These are phyloP conservation scores for Drosophila prostipennis DNA, from an alignment of 2,888 invertebrate genomes.

Conservation along the genomic window DNA sequence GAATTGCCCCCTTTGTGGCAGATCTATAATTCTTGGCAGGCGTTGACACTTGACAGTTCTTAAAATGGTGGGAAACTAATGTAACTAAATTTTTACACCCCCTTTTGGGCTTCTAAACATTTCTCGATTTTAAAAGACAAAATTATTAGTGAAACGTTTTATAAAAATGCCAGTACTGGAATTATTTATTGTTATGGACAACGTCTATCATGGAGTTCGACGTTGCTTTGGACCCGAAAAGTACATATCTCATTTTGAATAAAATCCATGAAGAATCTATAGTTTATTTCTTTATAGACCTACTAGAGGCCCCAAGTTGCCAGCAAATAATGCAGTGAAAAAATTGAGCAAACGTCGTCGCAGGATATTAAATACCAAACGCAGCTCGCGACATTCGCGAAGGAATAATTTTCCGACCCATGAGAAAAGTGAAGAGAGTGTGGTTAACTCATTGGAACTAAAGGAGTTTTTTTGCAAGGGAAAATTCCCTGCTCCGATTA, in stretches of 20 bases:
- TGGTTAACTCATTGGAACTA: not conserved
- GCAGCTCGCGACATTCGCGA: not conserved
- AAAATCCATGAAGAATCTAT: not conserved
- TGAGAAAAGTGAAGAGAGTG: not conserved
- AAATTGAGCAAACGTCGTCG: constrained; percentile 3
- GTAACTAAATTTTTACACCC: not conserved
- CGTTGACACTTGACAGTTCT: not conserved
- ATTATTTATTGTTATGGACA: constrained; percentile 8
- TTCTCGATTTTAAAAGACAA: not conserved
- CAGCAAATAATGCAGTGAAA: not conserved
- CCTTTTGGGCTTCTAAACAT: not conserved
- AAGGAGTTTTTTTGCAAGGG: not conserved
- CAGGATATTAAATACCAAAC: not conserved
- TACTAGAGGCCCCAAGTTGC: not conserved
- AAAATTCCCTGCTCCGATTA: not conserved
- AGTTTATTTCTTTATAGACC: not conserved
- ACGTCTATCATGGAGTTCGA: constrained; percentile 9
- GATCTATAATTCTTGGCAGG: not conserved
- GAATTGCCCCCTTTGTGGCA: not conserved
- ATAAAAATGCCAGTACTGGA: constrained; percentile 28
- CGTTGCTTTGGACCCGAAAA: constrained; percentile 2
- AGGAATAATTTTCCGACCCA: not conserved
- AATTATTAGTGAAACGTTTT: constrained; percentile 17
- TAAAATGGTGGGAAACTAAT: not conserved
- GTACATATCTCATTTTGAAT: not conserved